These are phyloP conservation scores for Plecturocebus donacophilus DNA, from an alignment of 2,113 vertebrate genomes.

Conservation along the genomic window DNA sequence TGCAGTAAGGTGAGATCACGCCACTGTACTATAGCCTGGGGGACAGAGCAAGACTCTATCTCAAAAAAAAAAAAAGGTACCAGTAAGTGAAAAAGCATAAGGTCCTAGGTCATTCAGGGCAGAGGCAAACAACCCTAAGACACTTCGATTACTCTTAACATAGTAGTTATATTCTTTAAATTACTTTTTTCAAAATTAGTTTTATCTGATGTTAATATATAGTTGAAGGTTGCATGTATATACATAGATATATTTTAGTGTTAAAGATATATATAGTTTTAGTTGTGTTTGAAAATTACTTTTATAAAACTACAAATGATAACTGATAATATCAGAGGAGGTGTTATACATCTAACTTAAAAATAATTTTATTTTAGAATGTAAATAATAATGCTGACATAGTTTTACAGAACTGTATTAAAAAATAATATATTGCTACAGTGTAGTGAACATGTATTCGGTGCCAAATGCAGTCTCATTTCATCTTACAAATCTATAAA, in stretches of 20 bases:
- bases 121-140: not conserved
- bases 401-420: not conserved
- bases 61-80: not conserved
- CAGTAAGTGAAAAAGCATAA: not conserved
- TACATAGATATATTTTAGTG: not conserved
- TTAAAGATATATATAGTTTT: not conserved
- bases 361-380: slow-evolving; percentile 1
- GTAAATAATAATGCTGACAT: not conserved
- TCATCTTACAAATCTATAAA: slow-evolving; percentile 20
- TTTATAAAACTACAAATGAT: not conserved
- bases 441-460: not conserved
- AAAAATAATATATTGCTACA: not conserved
- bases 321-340: not conserved
- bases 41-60: too few species aligned
- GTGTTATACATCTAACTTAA: not conserved
- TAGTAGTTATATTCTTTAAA: not conserved
- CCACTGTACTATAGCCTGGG: too few species aligned
- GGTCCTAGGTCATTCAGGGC: not conserved
- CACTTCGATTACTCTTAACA: not conserved
- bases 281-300: not conserved
- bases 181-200: not conserved
- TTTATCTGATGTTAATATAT: not conserved
- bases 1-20: too few species aligned
- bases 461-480: not conserved
- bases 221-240: not conserved